Evolutionary conservation across 2,797 vertebrate genomes (phyloP), one percentile per base, ranked within the genome.

Genomic region (Hafferia zeledoni): DNA sequence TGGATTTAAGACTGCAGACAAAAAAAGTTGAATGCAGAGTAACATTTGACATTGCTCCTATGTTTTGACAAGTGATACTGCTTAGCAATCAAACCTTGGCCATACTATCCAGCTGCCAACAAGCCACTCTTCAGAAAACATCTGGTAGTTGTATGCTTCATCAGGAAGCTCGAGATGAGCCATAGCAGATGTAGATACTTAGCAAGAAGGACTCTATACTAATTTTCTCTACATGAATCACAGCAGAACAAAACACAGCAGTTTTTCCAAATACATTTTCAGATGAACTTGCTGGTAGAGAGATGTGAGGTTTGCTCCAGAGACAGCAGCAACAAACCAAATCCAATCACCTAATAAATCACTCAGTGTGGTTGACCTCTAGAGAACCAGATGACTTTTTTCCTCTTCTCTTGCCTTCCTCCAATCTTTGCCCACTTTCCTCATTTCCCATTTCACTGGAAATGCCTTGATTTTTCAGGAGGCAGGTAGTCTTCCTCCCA

Each of bases 61-160:
- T 65, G 25, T 53, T 89, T 55, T 89, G 64, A 87, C 53, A 91
- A 87, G 44, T 25, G 20, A 81, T 16, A 47, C 22, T 75, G 65
- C 76, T 79, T 81, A 91, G 84, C 74, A 95, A 96, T 59, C 84
- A 91, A 33, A 79, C 80, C 31, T 67, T 39, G 89, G 63, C 41
- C 70, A 74, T 46, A 31, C 55, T 59, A 75, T 46, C 55, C 72
- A 92, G 87, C 72, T 85, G 63, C 69, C 70, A 91, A 69, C 33
- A 72, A 87, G 18, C 13, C 82, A 49, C 39, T 56, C 67, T 83
- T 88, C 89, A 95, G 31, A 52, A 31, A 92, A 75, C 70, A 90
- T 83, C 87, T 86, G 82, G 46, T 46, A 69, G 67, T 41, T 83
- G 33, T 63, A 46, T 19, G 47, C 77, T 90, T 78, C 47, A 22